These are phyloP conservation scores for Nasua narica DNA, from an alignment of 2,797 vertebrate genomes.

Conservation along the genomic window DNA sequence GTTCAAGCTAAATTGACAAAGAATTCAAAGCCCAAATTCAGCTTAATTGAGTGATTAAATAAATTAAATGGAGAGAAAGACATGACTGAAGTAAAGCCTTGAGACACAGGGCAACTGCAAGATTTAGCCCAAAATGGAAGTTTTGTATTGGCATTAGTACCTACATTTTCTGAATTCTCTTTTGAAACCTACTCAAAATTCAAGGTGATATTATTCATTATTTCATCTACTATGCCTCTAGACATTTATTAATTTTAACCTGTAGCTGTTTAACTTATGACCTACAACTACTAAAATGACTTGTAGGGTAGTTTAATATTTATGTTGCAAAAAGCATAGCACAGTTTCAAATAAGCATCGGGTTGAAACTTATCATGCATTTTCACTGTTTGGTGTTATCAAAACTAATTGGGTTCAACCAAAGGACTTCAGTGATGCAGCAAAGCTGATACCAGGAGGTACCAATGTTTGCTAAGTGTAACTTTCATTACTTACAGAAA, in stretches of 20 bases:
- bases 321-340: not conserved
- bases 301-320: not conserved
- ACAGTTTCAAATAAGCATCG: not conserved
- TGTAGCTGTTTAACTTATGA: not conserved
- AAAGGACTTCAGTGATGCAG: not conserved
- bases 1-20: not conserved
- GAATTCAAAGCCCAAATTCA: not conserved
- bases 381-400: not conserved
- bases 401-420: not conserved
- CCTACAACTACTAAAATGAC: not conserved
- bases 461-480: not conserved
- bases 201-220: not conserved
- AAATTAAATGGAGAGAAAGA: not conserved
- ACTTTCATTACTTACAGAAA: not conserved
- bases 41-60: not conserved
- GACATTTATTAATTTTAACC: slow-evolving; percentile 27
- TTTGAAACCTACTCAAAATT: not conserved
- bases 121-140: not conserved
- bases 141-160: not conserved
- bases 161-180: not conserved
- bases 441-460: not conserved
- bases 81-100: not conserved
- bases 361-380: not conserved
- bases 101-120: not conserved
- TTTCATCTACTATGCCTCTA: not conserved